phyloP scores from a whole-genome alignment of 2,113 vertebrate genomes.

The Solea senegalensis region DNA sequence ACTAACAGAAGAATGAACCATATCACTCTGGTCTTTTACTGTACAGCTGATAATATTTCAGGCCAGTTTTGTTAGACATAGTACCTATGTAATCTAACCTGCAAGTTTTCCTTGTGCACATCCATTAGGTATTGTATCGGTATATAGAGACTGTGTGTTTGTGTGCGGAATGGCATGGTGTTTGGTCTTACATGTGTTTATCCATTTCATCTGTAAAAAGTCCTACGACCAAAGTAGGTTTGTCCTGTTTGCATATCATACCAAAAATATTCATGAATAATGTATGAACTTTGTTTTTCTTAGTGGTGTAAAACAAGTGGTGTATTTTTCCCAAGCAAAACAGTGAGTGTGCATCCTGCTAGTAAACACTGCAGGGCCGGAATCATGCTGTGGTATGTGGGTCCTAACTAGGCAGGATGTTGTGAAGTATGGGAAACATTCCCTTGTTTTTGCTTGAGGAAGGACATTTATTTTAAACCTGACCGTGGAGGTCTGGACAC shows the following conservation, averaged over 20 bases:
- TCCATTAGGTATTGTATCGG: slow-evolving; percentile 17
- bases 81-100: slow-evolving; percentile 34
- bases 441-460: slow-evolving; percentile 63
- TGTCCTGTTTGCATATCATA: slow-evolving; percentile 3
- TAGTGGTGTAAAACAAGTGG: slow-evolving; percentile 18
- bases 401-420: slow-evolving; percentile 71
- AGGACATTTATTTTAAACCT: slow-evolving; percentile 36
- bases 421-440: slow-evolving; percentile 65
- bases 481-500: slow-evolving; percentile 1
- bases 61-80: slow-evolving; percentile 45
- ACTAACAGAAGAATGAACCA: slow-evolving; percentile 42
- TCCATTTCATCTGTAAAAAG: slow-evolving; percentile 12
- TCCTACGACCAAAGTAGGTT: background rate
- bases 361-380: slow-evolving; percentile 52
- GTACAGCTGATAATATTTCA: slow-evolving; percentile 45
- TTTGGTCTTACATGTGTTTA: slow-evolving; percentile 17
- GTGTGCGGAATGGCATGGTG: background rate
- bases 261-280: slow-evolving; percentile 2
- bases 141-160: background rate
- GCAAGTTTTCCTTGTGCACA: slow-evolving; percentile 36
- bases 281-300: background rate
- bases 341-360: slow-evolving; percentile 25
- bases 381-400: slow-evolving; percentile 57
- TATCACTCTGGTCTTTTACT: slow-evolving; percentile 43
- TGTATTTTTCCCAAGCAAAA: slow-evolving; percentile 59